A percentile compares a stretch with the other conserved stretches of the same genome.
Evolutionary conservation across 92 coral and sea anemone genomes (phyloP).

Genomic region (Epizoanthus stellaris): DNA sequence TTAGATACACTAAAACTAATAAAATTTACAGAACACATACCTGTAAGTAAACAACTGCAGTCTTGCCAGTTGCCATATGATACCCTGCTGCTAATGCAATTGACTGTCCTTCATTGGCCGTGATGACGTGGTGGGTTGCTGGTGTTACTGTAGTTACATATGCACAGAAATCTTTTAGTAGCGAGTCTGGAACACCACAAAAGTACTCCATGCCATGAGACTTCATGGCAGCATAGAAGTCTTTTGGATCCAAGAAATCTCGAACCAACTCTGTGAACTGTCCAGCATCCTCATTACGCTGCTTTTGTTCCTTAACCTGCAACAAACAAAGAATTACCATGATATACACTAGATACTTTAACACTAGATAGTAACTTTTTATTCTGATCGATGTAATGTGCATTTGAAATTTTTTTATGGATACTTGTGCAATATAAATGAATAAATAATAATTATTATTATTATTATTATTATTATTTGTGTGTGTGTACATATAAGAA

Average conservation of each 20-base stretch:
- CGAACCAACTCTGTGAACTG: conserved; percentile 97
- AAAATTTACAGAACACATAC: conserved; percentile 21
- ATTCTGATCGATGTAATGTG: too few species aligned
- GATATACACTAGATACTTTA: too few species aligned
- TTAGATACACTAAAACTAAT: not conserved
- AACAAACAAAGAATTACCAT: not conserved
- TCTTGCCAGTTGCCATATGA: conserved; percentile 95
- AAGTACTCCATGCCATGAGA: conserved; percentile 94
- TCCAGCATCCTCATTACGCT: conserved; percentile 91
- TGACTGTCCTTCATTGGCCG: conserved; percentile 94
- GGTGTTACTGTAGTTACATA: conserved; percentile 89
- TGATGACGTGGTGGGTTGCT: conserved; percentile 82
- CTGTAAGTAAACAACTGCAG: conserved; percentile 97
- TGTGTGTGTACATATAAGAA: too few species aligned
- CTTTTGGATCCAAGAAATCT: conserved; percentile 96
- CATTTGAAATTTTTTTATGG: too few species aligned
- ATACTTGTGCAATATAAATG: too few species aligned
- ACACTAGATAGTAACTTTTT: too few species aligned
- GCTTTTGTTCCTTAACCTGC: conserved; percentile 90
- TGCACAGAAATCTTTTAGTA: conserved; percentile 97
- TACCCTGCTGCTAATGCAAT: conserved; percentile 95
- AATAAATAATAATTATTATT: too few species aligned
- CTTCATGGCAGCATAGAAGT: conserved; percentile 85
- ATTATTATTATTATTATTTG: too few species aligned
- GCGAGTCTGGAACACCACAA: conserved; percentile 98